These are phyloP conservation scores for Scaptomyza pallida DNA, from an alignment of 1,140 invertebrate species.

Conservation along the genomic window DNA sequence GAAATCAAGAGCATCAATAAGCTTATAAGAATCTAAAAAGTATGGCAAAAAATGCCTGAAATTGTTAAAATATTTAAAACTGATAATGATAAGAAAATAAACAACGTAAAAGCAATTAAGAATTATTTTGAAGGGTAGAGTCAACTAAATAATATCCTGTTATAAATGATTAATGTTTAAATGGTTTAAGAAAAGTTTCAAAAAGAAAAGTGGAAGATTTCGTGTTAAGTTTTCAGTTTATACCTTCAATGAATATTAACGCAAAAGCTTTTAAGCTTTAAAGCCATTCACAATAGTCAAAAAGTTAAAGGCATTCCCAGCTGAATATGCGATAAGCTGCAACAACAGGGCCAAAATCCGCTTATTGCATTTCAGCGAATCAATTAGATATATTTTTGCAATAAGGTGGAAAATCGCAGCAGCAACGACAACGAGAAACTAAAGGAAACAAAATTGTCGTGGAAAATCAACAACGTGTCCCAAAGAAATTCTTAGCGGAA, in stretches of 20 bases:
- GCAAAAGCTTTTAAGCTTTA: no score
- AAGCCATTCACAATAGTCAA: not conserved
- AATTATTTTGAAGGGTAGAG: no score
- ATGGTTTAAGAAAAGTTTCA: no score
- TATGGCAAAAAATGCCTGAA: not conserved
- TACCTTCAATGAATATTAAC: no score
- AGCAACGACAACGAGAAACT: not conserved
- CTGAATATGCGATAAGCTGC: conserved; percentile 34
- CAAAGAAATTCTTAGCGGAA: conserved; percentile 25
- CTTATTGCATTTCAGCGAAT: conserved; percentile 58
- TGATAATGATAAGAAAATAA: not conserved
- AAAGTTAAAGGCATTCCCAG: not conserved
- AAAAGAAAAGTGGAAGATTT: no score
- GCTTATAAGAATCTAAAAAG: not conserved
- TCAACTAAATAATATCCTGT: not conserved
- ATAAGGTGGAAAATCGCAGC: conserved; percentile 47
- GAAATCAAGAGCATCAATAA: not conserved
- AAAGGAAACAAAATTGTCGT: conserved; percentile 27
- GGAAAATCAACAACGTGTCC: conserved; percentile 52
- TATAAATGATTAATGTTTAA: no score
- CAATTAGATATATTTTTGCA: conserved; percentile 67
- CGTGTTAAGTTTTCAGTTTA: no score
- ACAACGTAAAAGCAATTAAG: not conserved
- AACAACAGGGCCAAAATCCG: conserved; percentile 62
- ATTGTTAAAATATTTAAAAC: conserved; percentile 8